phyloP scores from a whole-genome alignment of 92 coral and sea anemone species.

The Ricordea florida region DNA sequence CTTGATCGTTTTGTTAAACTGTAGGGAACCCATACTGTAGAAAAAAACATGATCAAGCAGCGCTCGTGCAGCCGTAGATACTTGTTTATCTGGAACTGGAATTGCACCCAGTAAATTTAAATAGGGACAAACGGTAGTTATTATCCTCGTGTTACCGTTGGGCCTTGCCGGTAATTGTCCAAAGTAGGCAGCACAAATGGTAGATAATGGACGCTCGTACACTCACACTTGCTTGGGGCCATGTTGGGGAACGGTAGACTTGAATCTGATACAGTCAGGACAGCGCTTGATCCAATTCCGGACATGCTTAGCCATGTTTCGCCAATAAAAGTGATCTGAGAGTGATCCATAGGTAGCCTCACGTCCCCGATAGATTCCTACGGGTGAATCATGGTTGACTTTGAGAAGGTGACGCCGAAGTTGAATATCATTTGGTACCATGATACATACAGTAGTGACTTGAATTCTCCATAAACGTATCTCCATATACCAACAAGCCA shows the following conservation, averaged over 20 bases:
- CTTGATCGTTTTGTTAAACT: constrained; percentile 53
- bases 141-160: constrained; percentile 42
- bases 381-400: constrained; percentile 47
- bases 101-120: constrained; percentile 38
- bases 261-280: too few species aligned
- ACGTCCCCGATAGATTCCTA: constrained; percentile 57
- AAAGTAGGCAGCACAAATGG: constrained; percentile 37
- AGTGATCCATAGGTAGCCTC: constrained; percentile 62
- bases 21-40: constrained; percentile 25
- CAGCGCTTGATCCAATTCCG: constrained; percentile 55
- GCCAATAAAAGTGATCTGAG: constrained; percentile 54
- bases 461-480: constrained; percentile 50
- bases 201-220: constrained; percentile 35
- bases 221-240: constrained; percentile 63
- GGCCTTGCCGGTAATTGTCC: constrained; percentile 29
- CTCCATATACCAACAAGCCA: constrained; percentile 33
- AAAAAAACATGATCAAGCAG: constrained; percentile 12
- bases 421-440: too few species aligned
- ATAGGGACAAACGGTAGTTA: constrained; percentile 43
- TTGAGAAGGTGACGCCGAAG: constrained; percentile 27
- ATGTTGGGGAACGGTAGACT: too few species aligned
- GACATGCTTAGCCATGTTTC: constrained; percentile 56
- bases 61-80: constrained; percentile 44
- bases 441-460: constrained; percentile 15
- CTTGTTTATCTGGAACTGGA: constrained; percentile 60